These are phyloP conservation scores for Nothocercus nigrocapillus DNA, from an alignment of 2,113 vertebrate species.

Conservation along the genomic window DNA sequence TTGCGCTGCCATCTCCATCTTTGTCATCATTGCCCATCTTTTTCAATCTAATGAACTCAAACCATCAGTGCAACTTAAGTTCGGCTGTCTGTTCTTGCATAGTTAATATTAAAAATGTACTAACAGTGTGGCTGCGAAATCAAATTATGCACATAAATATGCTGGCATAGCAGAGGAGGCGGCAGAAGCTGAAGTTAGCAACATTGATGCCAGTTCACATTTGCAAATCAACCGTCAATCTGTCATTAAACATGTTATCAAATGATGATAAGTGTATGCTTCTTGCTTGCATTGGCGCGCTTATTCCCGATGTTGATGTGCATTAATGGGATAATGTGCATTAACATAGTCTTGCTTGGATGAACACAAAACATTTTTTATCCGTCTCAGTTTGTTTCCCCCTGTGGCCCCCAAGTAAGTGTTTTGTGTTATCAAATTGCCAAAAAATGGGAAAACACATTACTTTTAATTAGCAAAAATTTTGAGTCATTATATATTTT, in stretches of 20 bases:
- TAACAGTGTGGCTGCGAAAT: slow-evolving; percentile 91
- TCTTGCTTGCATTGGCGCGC: slow-evolving; percentile 88
- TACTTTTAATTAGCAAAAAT: slow-evolving; percentile 86
- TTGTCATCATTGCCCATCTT: slow-evolving; percentile 81
- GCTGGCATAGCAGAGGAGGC: slow-evolving; percentile 88
- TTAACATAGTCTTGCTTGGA: slow-evolving; percentile 91
- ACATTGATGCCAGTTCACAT: slow-evolving; percentile 91
- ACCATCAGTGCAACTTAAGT: slow-evolving; percentile 86
- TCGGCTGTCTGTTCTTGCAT: slow-evolving; percentile 85
- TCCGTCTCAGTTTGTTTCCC: slow-evolving; percentile 89
- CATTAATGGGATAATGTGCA: slow-evolving; percentile 95
- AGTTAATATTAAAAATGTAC: slow-evolving; percentile 91
- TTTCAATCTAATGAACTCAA: slow-evolving; percentile 88
- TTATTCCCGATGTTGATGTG: slow-evolving; percentile 89
- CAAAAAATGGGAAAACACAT: slow-evolving; percentile 79
- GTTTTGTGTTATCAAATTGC: slow-evolving; percentile 88
- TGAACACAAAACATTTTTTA: slow-evolving; percentile 95
- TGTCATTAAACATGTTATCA: slow-evolving; percentile 99
- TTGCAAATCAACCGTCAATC: slow-evolving; percentile 96
- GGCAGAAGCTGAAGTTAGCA: slow-evolving; percentile 88
- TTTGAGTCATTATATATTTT: slow-evolving; percentile 44
- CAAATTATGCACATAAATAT: slow-evolving; percentile 94
- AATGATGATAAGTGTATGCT: slow-evolving; percentile 94
- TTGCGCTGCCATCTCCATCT: slow-evolving; percentile 76
- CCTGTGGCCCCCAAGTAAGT: slow-evolving; percentile 85